Conservation (phyloP, 2,797 vertebrate species). For the Nannoperca australis region DNA sequence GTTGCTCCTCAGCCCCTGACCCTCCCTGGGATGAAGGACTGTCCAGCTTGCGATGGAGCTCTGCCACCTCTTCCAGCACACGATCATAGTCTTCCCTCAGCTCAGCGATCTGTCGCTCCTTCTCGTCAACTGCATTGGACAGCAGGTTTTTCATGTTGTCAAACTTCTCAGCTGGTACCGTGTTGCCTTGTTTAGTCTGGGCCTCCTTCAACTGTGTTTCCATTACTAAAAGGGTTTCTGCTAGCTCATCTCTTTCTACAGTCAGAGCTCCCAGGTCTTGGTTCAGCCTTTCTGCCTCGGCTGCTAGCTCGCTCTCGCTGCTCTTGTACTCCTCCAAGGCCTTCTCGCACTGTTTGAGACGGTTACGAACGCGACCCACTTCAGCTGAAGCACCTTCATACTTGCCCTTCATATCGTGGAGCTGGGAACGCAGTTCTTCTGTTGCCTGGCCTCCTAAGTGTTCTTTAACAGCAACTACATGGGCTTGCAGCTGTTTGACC, state of each 20-base stretch:
- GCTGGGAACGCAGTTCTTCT: conserved; percentile 91
- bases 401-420: conserved; percentile 91
- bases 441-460: conserved; percentile 85
- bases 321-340: conserved; percentile 91
- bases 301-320: conserved; percentile 88
- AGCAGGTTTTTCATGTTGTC: conserved; percentile 93
- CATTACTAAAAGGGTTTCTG: conserved; percentile 74
- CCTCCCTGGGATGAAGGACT: conserved; percentile 70
- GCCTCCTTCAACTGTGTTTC: conserved; percentile 87
- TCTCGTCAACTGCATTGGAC: conserved; percentile 89
- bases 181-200: conserved; percentile 73
- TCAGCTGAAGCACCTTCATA: conserved; percentile 95
- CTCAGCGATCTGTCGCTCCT: conserved; percentile 88
- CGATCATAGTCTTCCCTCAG: conserved; percentile 88
- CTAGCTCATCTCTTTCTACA: conserved; percentile 84
- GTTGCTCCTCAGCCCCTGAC: conserved; percentile 84
- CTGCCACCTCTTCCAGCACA: conserved; percentile 86
- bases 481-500: conserved; percentile 96
- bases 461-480: conserved; percentile 95
- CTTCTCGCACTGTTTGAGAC: conserved; percentile 93
- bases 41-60: conserved; percentile 87
- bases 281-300: conserved; percentile 88
- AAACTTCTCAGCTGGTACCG: conserved; percentile 88
- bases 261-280: conserved; percentile 84
- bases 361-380: conserved; percentile 93